Conservation (phyloP, 1,140 invertebrate genomes). For the Lasaia peninsularis region DNA sequence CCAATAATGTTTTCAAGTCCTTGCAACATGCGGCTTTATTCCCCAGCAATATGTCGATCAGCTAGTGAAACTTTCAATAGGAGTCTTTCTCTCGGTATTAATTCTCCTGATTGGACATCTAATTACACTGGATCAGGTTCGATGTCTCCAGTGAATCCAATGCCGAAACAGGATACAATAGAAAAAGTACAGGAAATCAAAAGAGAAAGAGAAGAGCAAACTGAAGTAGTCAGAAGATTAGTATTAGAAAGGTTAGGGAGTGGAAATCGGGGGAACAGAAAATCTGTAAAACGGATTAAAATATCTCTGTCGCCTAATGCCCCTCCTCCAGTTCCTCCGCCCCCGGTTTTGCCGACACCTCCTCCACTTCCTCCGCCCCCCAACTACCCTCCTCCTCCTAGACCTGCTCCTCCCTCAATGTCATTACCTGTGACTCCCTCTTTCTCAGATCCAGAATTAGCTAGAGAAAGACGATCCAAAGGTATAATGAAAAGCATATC, state of each 20-base stretch:
- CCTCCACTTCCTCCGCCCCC: conserved; percentile 26
- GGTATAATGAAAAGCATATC: conserved; percentile 91
- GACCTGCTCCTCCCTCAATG: conserved; percentile 38
- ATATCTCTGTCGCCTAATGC: conserved; percentile 27
- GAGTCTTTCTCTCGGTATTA: conserved; percentile 31
- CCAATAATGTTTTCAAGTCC: conserved; percentile 31
- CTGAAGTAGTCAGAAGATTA: conserved; percentile 53
- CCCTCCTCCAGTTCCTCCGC: conserved; percentile 40
- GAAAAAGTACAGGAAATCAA: conserved; percentile 61
- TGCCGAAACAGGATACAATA: conserved; percentile 35
- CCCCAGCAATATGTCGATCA: conserved; percentile 54
- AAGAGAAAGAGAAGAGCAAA: conserved; percentile 58
- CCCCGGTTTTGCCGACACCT: conserved; percentile 22
- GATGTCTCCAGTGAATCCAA: conserved; percentile 36
- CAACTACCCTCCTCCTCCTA: conserved; percentile 30
- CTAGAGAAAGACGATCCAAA: conserved; percentile 80
- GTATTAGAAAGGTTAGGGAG: conserved; percentile 55
- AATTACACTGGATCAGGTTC: conserved; percentile 43
- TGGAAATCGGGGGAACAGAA: conserved; percentile 29
- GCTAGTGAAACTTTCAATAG: conserved; percentile 50
- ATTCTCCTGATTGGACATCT: conserved; percentile 38
- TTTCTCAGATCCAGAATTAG: conserved; percentile 80
- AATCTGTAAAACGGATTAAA: conserved; percentile 36
- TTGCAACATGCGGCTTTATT: conserved; percentile 43
- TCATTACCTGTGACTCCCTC: conserved; percentile 49